Conservation (phyloP, 1,140 invertebrate species). For the Oncopodura yosiiana region DNA sequence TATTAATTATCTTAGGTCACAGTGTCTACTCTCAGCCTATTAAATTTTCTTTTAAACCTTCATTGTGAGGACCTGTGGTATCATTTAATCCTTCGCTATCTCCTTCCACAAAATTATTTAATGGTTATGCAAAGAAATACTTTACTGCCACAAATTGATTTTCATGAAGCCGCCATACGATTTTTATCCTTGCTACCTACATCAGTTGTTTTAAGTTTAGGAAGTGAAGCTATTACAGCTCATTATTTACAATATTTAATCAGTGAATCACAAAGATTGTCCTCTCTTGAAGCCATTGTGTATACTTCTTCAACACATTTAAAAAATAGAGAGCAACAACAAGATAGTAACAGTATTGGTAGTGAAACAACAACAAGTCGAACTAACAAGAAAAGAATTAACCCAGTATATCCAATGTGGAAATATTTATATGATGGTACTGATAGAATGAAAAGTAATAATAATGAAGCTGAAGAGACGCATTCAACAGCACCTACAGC, state of each 20-base stretch:
- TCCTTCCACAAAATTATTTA: conserved; percentile 32
- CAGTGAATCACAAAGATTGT: conserved; percentile 13
- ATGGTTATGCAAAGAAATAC: conserved; percentile 28
- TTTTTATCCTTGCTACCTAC: conserved; percentile 28
- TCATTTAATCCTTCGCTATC: conserved; percentile 24
- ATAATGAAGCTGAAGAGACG: too few relatives aligned
- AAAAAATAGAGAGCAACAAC: too few relatives aligned
- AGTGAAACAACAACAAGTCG: neutral
- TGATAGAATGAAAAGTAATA: conserved; percentile 8
- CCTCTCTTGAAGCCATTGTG: conserved; percentile 5
- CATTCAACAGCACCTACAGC: too few relatives aligned
- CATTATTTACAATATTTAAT: conserved; percentile 28
- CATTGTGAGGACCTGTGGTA: conserved; percentile 34
- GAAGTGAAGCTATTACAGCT: conserved; percentile 16
- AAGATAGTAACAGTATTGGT: too few relatives aligned
- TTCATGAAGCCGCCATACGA: conserved; percentile 23
- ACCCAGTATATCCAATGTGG: conserved; percentile 24
- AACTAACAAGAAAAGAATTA: neutral
- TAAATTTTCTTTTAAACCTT: conserved; percentile 26
- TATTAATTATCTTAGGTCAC: conserved; percentile 20
- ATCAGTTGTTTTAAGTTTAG: conserved; percentile 13
- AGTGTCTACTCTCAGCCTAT: conserved; percentile 28
- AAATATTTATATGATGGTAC: conserved; percentile 29
- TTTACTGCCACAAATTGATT: conserved; percentile 25
- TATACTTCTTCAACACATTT: neutral